Evolutionary conservation across 2,888 invertebrate genomes (phyloP), one percentile per base, ranked within the genome.

Genomic region (Anarsia innoxiella): DNA sequence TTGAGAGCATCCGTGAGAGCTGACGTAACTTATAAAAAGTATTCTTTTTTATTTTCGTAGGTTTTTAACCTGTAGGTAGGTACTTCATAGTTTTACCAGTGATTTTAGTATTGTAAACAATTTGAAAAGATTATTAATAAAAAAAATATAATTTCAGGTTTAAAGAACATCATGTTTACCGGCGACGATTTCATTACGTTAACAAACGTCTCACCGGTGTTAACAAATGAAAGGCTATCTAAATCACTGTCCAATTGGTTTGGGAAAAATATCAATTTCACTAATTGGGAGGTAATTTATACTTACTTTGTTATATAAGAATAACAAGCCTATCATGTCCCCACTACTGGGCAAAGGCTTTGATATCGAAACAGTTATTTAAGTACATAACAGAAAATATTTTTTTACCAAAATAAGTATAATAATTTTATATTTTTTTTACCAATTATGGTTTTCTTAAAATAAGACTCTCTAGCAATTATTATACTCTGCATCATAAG

Each of bases 211-310:
- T 83, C 79, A 1, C 62, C 67, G 1, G 56, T 54, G 0, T 57
- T 85, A 1, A 82, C 76, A 0, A 56, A 73, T 27, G 69, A 72
- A 0, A 62, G 53, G 10, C 43, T 85, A 1, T 66, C 54, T 23
- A 43, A 59, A 31, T 63, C 73, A 1, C 65, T 86, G 1, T 55
- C 70, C 0, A 43, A 62, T 6, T 85, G 85, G 84, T 85, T 82
- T 29, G 46, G 55, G 2, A 66, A 71, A 29, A 43, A 62, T 0
- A 41, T 64, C 2, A 48, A 42, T 0, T 86, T 82, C 39, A 76
- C 72, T 1, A 70, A 73, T 40, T 83, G 83, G 78, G 74, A 82
- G 75, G 85, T 84, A 59, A 50, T 28, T 31, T n/a, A 19, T 4
- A 10, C 9, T 3, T 27, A 27, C 25, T n/a, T n/a, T 25, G 3